Evolutionary conservation across 1,140 invertebrate species (phyloP).

Genomic region (Thalassaphorura encarpata): DNA sequence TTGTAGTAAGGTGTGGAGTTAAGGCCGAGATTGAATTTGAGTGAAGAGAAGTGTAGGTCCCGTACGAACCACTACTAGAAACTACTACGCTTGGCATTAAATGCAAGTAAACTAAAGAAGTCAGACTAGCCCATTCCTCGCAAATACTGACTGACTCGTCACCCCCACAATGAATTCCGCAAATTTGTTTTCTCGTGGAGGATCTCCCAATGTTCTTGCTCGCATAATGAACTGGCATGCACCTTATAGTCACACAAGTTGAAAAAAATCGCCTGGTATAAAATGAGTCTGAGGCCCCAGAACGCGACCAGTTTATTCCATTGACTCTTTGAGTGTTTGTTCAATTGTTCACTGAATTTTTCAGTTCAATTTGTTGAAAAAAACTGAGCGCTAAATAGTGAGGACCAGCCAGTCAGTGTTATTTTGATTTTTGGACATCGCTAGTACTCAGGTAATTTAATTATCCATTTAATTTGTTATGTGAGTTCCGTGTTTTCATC

Average conservation of each 20-base stretch:
- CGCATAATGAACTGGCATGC: neutral
- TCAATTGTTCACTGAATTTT: neutral
- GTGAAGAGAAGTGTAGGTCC: too few species aligned
- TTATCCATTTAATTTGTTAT: too few species aligned
- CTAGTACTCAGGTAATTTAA: too few species aligned
- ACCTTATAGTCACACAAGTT: neutral
- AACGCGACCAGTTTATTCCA: constrained; percentile 19
- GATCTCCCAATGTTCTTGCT: neutral
- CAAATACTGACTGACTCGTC: neutral
- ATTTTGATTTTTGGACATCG: too few species aligned
- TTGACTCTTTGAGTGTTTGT: too few species aligned
- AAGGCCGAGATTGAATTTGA: too few species aligned
- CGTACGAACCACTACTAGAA: too few species aligned
- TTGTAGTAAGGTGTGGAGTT: too few species aligned
- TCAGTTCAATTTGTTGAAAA: neutral
- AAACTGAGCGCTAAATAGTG: neutral
- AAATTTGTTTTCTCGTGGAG: constrained; percentile 26
- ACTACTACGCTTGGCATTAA: too few species aligned
- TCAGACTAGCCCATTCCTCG: constrained; percentile 11
- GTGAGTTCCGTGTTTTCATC: too few species aligned
- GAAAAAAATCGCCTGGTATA: constrained; percentile 33
- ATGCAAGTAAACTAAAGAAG: too few species aligned
- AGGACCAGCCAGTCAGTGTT: too few species aligned
- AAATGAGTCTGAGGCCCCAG: constrained; percentile 30
- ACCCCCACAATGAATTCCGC: constrained; percentile 26